Evolutionary conservation across 2,888 invertebrate genomes (phyloP).

Genomic region (Neria commutata): DNA sequence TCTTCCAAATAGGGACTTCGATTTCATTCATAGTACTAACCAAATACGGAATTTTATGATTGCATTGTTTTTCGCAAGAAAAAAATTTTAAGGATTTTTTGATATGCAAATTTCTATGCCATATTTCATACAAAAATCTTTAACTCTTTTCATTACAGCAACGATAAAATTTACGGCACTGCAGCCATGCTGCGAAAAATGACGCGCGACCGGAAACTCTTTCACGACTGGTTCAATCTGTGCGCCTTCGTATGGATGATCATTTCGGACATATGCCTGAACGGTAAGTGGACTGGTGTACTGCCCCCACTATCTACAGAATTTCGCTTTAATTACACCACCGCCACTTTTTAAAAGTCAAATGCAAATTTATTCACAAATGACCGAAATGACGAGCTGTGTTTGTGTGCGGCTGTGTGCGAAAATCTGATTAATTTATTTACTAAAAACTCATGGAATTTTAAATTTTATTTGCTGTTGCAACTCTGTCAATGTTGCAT

Average conservation of each 20-base stretch:
- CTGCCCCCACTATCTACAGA: too few relatives aligned
- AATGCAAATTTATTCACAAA: too few relatives aligned
- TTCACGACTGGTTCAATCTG: slow-evolving; percentile 56
- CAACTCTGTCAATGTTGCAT: not conserved
- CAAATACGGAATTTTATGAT: too few relatives aligned
- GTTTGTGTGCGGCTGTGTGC: too few relatives aligned
- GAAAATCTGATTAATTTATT: not conserved
- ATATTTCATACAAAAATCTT: too few relatives aligned
- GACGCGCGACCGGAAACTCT: slow-evolving; percentile 47
- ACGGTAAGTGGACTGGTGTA: slow-evolving; percentile 51
- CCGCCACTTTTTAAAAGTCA: too few relatives aligned
- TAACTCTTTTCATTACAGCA: too few relatives aligned
- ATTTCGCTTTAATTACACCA: too few relatives aligned
- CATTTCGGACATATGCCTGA: slow-evolving; percentile 58
- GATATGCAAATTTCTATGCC: too few relatives aligned
- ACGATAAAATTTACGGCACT: too few relatives aligned
- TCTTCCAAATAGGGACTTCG: not conserved
- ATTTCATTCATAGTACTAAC: not conserved
- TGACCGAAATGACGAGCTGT: not conserved
- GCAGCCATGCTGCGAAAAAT: too few relatives aligned
- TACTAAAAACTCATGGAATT: not conserved
- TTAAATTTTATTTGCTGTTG: not conserved
- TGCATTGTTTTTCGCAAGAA: not conserved
- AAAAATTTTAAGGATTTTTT: too few relatives aligned
- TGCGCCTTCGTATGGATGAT: slow-evolving; percentile 57